phyloP scores from a whole-genome alignment of 2,113 vertebrate genomes.

The Rhineura floridana region DNA sequence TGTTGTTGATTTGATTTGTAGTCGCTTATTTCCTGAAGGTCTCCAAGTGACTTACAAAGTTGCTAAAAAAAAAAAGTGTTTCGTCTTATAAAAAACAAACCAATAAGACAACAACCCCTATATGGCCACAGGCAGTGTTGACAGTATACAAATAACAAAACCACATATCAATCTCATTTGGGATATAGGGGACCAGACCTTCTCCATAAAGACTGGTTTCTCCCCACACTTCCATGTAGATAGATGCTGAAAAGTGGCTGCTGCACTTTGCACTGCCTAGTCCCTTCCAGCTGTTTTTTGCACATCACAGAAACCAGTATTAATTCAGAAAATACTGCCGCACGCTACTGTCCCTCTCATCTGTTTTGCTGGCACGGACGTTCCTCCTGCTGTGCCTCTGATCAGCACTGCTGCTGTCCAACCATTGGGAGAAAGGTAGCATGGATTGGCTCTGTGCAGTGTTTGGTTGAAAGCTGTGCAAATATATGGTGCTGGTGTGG shows the following conservation, averaged over 20 bases:
- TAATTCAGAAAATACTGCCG: background rate
- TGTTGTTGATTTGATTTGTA: no score
- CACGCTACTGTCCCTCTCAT: background rate
- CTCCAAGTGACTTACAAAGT: no score
- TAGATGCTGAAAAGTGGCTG: background rate
- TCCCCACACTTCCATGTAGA: background rate
- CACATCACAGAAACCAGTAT: background rate
- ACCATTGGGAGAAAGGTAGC: background rate
- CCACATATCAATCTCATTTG: no score
- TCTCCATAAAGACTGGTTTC: background rate
- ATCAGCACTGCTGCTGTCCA: no score
- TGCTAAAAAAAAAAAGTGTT: no score
- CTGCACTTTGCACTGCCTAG: background rate
- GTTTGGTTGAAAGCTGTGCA: background rate
- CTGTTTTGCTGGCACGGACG: no score
- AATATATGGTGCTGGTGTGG: background rate
- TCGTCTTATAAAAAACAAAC: no score
- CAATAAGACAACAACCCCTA: no score
- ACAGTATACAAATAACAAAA: no score
- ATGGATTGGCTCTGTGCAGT: background rate
- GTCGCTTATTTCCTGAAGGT: no score
- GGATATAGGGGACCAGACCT: background rate
- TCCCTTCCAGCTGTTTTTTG: background rate
- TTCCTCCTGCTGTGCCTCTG: no score
- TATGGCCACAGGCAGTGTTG: no score